Evolutionary conservation across 2,797 vertebrate species (phyloP), one percentile per base, ranked within the genome.

Genomic region (Lagocephalus sceleratus): DNA sequence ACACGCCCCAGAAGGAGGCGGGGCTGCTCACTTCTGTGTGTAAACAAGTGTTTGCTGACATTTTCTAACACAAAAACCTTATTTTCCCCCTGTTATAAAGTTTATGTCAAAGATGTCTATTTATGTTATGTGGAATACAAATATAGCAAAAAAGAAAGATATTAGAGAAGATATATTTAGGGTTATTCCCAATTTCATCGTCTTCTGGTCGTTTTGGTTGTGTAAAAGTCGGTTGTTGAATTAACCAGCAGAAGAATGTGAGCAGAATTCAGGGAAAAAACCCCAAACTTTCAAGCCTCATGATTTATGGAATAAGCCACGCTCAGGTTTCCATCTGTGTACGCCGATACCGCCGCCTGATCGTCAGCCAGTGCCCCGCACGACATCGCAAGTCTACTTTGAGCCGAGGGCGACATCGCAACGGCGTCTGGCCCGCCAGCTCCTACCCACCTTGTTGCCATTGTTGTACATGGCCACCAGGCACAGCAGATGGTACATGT

Each of bases 401-500:
- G 58, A 82, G 71, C 72, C 20, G 17, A 26, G 54, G 73, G 59
- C 73, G 83, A 83, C 72, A 83, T 68, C 57, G 75, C 46, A 79
- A 77, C 78, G 60, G 40, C 29, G 67, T 66, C 66, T 83, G 82
- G 75, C 83, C 76, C 53, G 2, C 53, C 53, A 54, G 80, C 67
- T 60, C 65, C 54, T 71, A 75, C 90, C 82, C 86, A 95, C 94
- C 95, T 97, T 98, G 87, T 97, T 98, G 82, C 96, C 96, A 1
- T 96, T 98, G 91, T 92, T 95, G 89, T 98, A 98, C 96, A 98
- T 97, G 84, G 96, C 96, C 72, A 98, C 92, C 69, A 98, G 91
- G 84, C 96, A 98, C 77, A 98, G 91, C 78, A 98, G 93, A 88
- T 98, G 96, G 90, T 95, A 98, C 91, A 97, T 90, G 84, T 98